Conservation (phyloP, 37 sponge, comb jelly and placozoan species). For the Mnemiopsis leidyi region DNA sequence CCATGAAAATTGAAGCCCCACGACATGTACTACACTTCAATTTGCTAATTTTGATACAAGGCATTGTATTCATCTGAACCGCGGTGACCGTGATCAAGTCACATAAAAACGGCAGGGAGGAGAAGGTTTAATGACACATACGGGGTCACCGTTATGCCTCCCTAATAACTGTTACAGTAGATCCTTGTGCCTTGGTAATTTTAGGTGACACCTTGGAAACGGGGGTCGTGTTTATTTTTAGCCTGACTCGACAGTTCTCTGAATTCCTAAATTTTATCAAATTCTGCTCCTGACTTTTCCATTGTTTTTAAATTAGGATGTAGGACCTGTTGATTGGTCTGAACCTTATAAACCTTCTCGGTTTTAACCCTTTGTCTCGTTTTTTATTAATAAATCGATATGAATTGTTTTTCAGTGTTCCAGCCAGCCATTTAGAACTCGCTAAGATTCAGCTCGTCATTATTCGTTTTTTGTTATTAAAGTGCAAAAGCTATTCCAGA, state of each 20-base stretch:
- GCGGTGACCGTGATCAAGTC: not conserved
- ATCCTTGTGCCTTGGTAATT: not conserved
- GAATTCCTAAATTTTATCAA: too few relatives aligned
- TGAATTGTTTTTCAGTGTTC: too few relatives aligned
- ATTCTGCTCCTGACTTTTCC: not conserved
- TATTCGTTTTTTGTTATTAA: too few relatives aligned
- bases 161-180: not conserved
- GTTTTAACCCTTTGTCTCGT: too few relatives aligned
- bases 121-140: not conserved
- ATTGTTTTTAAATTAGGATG: not conserved
- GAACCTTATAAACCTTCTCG: too few relatives aligned
- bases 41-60: not conserved
- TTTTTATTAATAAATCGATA: too few relatives aligned
- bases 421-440: too few relatives aligned
- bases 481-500: too few relatives aligned
- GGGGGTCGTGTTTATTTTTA: too few relatives aligned
- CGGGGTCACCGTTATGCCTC: not conserved
- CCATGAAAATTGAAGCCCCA: not conserved
- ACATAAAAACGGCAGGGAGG: not conserved
- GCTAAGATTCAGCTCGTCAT: too few relatives aligned
- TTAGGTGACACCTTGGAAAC: too few relatives aligned
- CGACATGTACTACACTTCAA: not conserved
- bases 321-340: not conserved
- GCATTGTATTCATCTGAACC: not conserved
- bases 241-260: too few relatives aligned